Conservation (phyloP, 64 coral and sea anemone genomes). For the Hydrozoanthus tunicans region DNA sequence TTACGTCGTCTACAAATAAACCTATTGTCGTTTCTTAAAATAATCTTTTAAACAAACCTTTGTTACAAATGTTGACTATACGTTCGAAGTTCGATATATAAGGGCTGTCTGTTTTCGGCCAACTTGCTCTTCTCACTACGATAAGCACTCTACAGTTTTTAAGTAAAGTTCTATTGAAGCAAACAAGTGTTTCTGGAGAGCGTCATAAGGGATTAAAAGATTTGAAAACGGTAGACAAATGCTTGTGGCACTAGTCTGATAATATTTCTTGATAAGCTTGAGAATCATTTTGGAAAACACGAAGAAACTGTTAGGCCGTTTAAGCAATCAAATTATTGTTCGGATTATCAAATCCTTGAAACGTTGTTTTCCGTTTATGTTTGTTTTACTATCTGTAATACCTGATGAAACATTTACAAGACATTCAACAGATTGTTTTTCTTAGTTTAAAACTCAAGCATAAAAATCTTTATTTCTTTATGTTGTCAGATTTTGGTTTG, state of each 20-base stretch:
- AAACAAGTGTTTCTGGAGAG: slow-evolving; percentile 19
- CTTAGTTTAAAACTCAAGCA: not conserved
- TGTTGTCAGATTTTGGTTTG: not conserved
- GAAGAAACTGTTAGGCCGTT: not conserved
- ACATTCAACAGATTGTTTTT: not conserved
- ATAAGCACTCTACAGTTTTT: not conserved
- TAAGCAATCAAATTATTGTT: not conserved
- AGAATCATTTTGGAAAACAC: not conserved
- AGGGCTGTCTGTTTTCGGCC: not conserved
- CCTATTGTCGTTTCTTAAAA: not conserved
- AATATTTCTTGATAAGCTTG: slow-evolving; percentile 45
- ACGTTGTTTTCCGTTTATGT: slow-evolving; percentile 7
- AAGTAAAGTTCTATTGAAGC: not conserved
- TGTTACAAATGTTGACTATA: not conserved
- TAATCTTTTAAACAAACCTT: not conserved
- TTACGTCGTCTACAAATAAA: not conserved
- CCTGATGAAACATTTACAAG: not conserved
- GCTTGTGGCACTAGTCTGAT: slow-evolving; percentile 24
- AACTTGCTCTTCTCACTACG: not conserved
- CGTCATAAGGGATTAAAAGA: slow-evolving; percentile 47
- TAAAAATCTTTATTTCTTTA: not conserved
- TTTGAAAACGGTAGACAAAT: slow-evolving; percentile 31
- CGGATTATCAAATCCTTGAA: slow-evolving; percentile 2
- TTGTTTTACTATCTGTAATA: slow-evolving; percentile 9
- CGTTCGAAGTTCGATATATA: not conserved